Conservation (phyloP, 2,113 vertebrate species). For the Nothocercus nigrocapillus region DNA sequence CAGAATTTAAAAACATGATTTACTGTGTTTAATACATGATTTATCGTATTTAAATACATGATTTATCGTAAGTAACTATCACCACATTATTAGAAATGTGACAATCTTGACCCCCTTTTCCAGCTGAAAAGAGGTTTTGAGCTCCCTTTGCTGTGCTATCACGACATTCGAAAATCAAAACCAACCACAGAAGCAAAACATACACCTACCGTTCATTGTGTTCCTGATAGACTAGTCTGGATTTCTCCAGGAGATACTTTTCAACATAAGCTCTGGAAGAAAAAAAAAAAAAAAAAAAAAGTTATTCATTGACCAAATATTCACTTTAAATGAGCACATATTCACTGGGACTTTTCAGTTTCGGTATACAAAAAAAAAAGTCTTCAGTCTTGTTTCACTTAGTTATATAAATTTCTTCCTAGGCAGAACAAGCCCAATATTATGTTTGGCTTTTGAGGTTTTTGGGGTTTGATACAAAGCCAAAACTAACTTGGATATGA, state of each 20-base stretch:
- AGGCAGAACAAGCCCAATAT: conserved; percentile 52
- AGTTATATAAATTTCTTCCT: conserved; percentile 65
- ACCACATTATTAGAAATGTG: neutral
- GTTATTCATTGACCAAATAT: neutral
- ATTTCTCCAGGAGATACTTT: conserved; percentile 98
- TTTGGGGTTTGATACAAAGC: conserved; percentile 54
- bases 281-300: conserved; percentile 15
- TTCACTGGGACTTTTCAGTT: neutral
- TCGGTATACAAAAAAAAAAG: neutral
- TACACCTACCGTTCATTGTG: conserved; percentile 91
- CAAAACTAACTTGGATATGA: conserved; percentile 54
- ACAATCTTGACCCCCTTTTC: neutral
- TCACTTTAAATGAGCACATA: neutral
- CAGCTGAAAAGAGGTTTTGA: neutral
- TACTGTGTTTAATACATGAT: neutral
- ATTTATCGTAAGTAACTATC: neutral
- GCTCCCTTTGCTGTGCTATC: fast-evolving
- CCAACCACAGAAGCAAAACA: neutral
- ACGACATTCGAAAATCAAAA: fast-evolving
- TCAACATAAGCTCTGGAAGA: conserved; percentile 93
- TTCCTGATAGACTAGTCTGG: conserved; percentile 96
- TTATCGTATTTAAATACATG: neutral
- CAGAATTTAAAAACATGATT: neutral
- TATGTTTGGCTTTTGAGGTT: conserved; percentile 67
- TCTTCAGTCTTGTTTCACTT: conserved; percentile 51